A percentile compares a stretch with the other conserved stretches of the same genome.
Evolutionary conservation across 2,113 vertebrate genomes (phyloP).

Genomic region (Typhlomys cinereus): DNA sequence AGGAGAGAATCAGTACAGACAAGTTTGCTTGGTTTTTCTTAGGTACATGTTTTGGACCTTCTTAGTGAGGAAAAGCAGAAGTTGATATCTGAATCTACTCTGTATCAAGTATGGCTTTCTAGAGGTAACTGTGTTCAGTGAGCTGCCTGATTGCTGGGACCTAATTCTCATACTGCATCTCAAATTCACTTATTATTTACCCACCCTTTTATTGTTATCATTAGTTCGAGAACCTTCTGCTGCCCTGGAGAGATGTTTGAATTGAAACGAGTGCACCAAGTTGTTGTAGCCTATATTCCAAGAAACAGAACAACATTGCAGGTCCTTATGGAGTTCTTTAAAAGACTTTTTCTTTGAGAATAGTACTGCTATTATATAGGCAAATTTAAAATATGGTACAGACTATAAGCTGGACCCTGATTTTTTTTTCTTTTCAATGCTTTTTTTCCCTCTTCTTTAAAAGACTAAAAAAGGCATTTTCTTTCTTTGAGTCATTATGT

Average conservation of each 20-base stretch:
- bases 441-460: neutral
- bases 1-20: neutral
- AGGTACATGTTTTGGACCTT: neutral
- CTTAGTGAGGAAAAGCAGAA: conserved; percentile 40
- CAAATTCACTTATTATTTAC: conserved; percentile 34
- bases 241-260: neutral
- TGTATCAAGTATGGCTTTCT: neutral
- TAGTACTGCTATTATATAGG: conserved; percentile 36
- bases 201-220: conserved; percentile 3
- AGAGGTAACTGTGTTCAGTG: neutral
- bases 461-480: too few relatives aligned
- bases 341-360: neutral
- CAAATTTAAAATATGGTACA: neutral
- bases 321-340: neutral
- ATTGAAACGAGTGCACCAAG: neutral
- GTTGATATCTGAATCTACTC: conserved; percentile 23
- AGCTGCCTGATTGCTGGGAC: conserved; percentile 3
- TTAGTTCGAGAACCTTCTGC: conserved; percentile 19
- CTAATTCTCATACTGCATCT: conserved; percentile 34
- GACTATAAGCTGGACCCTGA: neutral
- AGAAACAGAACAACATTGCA: neutral
- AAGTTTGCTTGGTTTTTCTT: neutral
- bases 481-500: too few relatives aligned
- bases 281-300: neutral
- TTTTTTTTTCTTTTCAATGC: conserved; percentile 37